A percentile compares a stretch with the other conserved stretches of the same genome.
phyloP scores from a whole-genome alignment of 1,140 invertebrate genomes.

The Drosophila azteca region DNA sequence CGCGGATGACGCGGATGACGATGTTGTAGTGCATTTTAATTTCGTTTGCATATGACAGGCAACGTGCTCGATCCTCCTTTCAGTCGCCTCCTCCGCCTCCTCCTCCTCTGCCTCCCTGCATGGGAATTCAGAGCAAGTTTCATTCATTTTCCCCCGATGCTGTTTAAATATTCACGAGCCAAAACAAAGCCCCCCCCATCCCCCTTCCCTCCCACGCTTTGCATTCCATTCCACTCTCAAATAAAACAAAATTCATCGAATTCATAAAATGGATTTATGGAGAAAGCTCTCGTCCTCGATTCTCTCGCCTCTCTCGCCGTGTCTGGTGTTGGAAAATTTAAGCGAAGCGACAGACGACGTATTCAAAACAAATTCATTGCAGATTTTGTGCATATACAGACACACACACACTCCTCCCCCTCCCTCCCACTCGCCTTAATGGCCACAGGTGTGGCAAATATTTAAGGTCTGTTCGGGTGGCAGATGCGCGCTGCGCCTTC shows the following conservation, averaged over 20 bases:
- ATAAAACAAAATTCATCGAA: slow-evolving; percentile 72
- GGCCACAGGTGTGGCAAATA: slow-evolving; percentile 12
- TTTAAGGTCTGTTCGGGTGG: slow-evolving; percentile 38
- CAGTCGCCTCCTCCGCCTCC: too few species aligned
- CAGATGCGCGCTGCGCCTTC: slow-evolving; percentile 1
- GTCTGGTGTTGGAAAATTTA: slow-evolving; percentile 26
- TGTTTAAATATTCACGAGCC: slow-evolving; percentile 70
- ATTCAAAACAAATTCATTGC: slow-evolving; percentile 49
- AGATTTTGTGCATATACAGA: slow-evolving; percentile 37
- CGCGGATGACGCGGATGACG: background rate
- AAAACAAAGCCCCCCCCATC: slow-evolving; percentile 5
- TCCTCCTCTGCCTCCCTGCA: too few species aligned
- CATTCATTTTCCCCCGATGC: slow-evolving; percentile 73
- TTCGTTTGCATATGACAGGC: slow-evolving; percentile 80
- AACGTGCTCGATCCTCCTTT: slow-evolving; percentile 30
- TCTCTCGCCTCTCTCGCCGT: background rate
- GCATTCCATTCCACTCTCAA: slow-evolving; percentile 3
- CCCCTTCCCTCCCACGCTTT: slow-evolving; percentile 12
- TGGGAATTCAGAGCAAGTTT: slow-evolving; percentile 65
- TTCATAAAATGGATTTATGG: slow-evolving; percentile 75
- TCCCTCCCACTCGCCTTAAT: background rate
- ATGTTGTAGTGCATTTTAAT: slow-evolving; percentile 79
- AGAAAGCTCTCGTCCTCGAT: slow-evolving; percentile 38
- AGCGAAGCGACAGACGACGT: background rate
- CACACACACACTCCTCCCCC: background rate